Evolutionary conservation across 2,113 vertebrate genomes (phyloP).

Genomic region (Coreoperca whiteheadi): DNA sequence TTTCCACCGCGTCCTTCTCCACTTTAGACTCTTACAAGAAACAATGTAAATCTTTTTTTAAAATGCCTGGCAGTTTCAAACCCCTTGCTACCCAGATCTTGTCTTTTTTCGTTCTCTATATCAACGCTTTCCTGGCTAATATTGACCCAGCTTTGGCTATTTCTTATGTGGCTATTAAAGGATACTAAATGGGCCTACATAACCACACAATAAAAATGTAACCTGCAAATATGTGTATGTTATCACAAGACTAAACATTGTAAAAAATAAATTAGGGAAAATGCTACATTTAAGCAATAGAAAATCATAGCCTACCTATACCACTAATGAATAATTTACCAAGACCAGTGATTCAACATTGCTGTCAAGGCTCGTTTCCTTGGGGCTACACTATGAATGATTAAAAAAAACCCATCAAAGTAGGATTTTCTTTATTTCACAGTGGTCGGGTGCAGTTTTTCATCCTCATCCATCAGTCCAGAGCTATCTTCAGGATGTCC

Average conservation of each 20-base stretch:
- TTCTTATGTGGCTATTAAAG: conserved; percentile 41
- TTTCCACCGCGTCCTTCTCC: conserved; percentile 22
- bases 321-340: conserved; percentile 74
- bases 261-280: conserved; percentile 14
- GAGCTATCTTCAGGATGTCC: conserved; percentile 47
- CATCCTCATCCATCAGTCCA: conserved; percentile 66
- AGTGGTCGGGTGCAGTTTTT: conserved; percentile 54
- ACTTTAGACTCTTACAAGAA: conserved; percentile 28
- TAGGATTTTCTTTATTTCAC: conserved; percentile 55
- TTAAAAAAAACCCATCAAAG: conserved; percentile 62
- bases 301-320: conserved; percentile 64
- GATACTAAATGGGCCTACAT: conserved; percentile 54
- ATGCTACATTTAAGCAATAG: conserved; percentile 73
- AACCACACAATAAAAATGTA: conserved; percentile 39
- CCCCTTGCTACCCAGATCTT: conserved; percentile 31
- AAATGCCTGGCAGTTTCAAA: conserved; percentile 29
- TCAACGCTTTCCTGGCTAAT: conserved; percentile 22
- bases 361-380: conserved; percentile 71
- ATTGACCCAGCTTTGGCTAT: conserved; percentile 30
- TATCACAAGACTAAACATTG: conserved; percentile 38
- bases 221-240: conserved; percentile 47
- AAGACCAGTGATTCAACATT: conserved; percentile 76
- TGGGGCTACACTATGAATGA: conserved; percentile 70
- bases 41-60: conserved; percentile 12
- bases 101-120: neutral